Evolutionary conservation across 1,140 invertebrate genomes (phyloP).

Genomic region (Steinernema feltiae): DNA sequence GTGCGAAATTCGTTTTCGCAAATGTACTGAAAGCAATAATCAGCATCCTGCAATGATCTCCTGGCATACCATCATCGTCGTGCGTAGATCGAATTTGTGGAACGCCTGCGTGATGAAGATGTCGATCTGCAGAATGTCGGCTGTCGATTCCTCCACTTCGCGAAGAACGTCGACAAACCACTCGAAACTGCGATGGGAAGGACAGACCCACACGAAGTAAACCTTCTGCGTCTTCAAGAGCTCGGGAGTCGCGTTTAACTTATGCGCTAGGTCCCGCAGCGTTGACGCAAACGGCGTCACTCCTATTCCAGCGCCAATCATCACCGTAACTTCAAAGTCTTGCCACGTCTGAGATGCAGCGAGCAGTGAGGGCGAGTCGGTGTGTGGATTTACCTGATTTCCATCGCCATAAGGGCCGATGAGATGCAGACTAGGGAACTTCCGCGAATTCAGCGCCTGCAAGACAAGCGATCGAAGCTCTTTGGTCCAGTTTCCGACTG

Average conservation of each 20-base stretch:
- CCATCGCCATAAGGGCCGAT: constrained; percentile 97
- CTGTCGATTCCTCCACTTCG: constrained; percentile 91
- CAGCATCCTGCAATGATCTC: no score
- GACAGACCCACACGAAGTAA: constrained; percentile 98
- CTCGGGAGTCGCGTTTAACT: constrained; percentile 39
- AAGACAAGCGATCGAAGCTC: constrained; percentile 92
- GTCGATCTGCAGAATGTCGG: constrained; percentile 92
- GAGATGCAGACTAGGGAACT: constrained; percentile 77
- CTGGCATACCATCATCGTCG: constrained; percentile 94
- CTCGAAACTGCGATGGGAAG: constrained; percentile 96
- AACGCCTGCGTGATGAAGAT: constrained; percentile 99
- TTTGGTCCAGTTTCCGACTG: constrained; percentile 96
- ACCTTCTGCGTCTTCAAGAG: constrained; percentile 63
- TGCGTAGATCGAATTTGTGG: constrained; percentile 96
- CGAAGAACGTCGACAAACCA: constrained; percentile 98
- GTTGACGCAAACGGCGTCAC: constrained; percentile 99
- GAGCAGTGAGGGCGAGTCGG: neutral
- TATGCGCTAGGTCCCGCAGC: constrained; percentile 77
- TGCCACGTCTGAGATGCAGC: constrained; percentile 45
- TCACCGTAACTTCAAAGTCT: constrained; percentile 71
- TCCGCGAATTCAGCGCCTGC: constrained; percentile 76
- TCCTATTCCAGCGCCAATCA: constrained; percentile 97
- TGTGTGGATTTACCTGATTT: constrained; percentile 83
- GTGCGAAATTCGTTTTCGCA: constrained; percentile 99
- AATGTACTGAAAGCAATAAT: no score